Conservation (phyloP, 2,888 invertebrate genomes). For the Leucophenga maculata region DNA sequence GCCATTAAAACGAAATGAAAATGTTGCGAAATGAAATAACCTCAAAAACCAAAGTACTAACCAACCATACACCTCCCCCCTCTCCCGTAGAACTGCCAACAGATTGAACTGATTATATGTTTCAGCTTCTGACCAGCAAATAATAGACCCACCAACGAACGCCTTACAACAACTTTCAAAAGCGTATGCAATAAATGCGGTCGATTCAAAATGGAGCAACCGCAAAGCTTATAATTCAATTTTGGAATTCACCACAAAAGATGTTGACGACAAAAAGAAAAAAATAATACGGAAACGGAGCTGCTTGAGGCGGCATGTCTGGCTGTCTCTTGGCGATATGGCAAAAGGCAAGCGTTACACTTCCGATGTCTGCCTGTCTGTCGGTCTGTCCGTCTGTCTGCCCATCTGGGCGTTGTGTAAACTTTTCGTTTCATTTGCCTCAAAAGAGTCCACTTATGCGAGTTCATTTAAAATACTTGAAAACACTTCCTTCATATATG, state of each 20-base stretch:
- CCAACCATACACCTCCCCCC: too few species aligned
- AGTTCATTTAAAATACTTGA: constrained; percentile 22
- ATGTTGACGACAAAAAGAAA: constrained; percentile 7
- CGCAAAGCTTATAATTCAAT: constrained; percentile 56
- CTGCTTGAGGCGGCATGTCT: background rate
- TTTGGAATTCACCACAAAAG: constrained; percentile 33
- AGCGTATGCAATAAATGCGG: constrained; percentile 23
- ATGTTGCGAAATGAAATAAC: constrained; percentile 3
- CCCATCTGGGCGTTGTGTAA: background rate
- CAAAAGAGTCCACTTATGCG: constrained; percentile 20
- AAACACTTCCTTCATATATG: background rate
- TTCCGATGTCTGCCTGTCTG: background rate
- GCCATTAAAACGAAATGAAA: background rate
- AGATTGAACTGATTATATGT: background rate
- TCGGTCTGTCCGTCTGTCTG: background rate
- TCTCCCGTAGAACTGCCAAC: background rate
- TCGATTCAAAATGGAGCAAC: constrained; percentile 20
- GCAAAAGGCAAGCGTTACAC: background rate
- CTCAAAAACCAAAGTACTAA: constrained; percentile 8
- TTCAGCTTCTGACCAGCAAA: too few species aligned
- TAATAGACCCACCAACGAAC: too few species aligned
- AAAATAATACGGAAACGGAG: background rate
- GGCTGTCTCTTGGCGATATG: background rate
- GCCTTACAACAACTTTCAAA: too few species aligned
- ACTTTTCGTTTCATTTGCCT: constrained; percentile 19